Conservation (phyloP, 2,113 vertebrate genomes). For the Hippolais icterina region DNA sequence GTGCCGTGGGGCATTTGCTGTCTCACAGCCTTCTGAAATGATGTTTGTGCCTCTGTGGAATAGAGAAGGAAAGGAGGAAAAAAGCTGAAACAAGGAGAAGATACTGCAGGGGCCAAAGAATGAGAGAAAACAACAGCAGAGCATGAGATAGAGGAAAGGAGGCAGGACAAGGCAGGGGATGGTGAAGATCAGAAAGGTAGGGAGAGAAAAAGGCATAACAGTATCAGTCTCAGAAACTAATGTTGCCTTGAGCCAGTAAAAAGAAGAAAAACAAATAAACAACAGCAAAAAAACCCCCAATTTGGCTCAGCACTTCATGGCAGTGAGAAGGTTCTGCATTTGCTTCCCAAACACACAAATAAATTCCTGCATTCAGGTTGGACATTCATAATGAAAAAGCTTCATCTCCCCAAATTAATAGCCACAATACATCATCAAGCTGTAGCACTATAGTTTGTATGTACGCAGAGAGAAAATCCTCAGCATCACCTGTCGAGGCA, state of each 20-base stretch:
- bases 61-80: not conserved
- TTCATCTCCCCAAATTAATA: slow-evolving; percentile 16
- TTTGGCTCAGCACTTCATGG: not conserved
- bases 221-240: not conserved
- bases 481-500: not conserved
- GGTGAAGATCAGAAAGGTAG: not conserved
- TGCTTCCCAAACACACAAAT: not conserved
- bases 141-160: not conserved
- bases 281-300: rapidly evolving
- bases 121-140: not conserved
- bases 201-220: not conserved
- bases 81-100: not conserved
- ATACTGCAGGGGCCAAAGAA: not conserved
- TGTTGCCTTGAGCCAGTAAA: not conserved
- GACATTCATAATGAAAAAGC: not conserved
- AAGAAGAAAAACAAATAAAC: not conserved
- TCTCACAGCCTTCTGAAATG: not conserved
- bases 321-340: not conserved
- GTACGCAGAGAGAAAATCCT: not conserved
- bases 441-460: not conserved
- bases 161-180: not conserved
- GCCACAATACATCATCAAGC: slow-evolving; percentile 4
- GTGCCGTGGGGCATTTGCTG: not conserved
- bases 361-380: not conserved
- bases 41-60: not conserved